Percentiles rank a stretch among this genome's conserved stretches.
phyloP scores from a whole-genome alignment of 2,888 invertebrate species.

The Aporophyla nigra region DNA sequence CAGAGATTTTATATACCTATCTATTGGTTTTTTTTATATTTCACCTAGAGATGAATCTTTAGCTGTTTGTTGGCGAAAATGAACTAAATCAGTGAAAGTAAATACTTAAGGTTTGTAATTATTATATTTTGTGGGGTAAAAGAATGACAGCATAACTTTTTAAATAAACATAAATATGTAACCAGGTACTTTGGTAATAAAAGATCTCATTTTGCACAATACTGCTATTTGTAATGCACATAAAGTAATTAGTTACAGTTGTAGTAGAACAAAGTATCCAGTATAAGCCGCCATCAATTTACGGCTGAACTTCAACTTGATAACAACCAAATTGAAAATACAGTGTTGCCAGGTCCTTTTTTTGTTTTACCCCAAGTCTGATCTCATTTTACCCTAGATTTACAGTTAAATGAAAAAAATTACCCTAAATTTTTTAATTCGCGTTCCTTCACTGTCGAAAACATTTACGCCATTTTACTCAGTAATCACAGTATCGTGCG shows the following conservation, averaged over 20 bases:
- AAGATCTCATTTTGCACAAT: background rate
- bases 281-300: background rate
- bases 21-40: background rate
- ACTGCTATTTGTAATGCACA: background rate
- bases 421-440: no score
- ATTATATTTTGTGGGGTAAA: background rate
- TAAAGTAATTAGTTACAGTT: background rate
- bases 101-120: background rate
- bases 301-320: slow-evolving; percentile 10
- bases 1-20: background rate
- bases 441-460: no score
- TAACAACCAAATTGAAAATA: slow-evolving; percentile 36
- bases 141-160: background rate
- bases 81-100: background rate
- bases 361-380: no score
- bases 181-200: background rate
- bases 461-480: no score
- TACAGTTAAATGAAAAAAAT: no score
- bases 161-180: no score
- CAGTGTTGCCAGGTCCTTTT: no score
- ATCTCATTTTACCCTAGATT: no score
- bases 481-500: no score
- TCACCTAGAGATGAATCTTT: no score
- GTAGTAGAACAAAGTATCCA: background rate
- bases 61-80: background rate